phyloP scores from a whole-genome alignment of 2,113 vertebrate genomes.

The Pseudorectes ferrugineus region DNA sequence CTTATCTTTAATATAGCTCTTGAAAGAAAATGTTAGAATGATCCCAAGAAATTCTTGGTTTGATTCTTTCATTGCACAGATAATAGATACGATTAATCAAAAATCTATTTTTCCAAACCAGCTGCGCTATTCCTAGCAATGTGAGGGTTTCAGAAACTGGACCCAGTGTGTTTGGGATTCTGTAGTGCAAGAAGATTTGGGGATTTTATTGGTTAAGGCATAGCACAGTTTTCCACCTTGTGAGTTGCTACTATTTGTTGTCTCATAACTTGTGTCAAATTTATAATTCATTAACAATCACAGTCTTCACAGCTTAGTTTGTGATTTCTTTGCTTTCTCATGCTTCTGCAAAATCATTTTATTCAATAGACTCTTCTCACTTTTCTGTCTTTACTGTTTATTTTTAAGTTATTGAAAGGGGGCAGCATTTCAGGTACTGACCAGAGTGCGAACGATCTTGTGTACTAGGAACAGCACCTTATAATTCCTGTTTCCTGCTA shows the following conservation, averaged over 20 bases:
- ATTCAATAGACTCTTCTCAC: not conserved
- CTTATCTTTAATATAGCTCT: not conserved
- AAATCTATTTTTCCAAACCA: not conserved
- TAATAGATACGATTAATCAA: not conserved
- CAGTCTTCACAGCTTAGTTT: not conserved
- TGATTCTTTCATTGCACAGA: not conserved
- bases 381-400: not conserved
- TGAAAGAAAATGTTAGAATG: not conserved
- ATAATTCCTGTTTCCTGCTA: not conserved
- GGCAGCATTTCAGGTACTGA: not conserved
- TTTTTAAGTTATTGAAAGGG: not conserved
- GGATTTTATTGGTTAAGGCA: not conserved
- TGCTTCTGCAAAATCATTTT: not conserved
- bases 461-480: not conserved
- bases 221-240: not conserved
- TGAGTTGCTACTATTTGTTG: not conserved
- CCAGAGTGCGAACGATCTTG: not conserved
- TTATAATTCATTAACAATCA: slow-evolving; percentile 25
- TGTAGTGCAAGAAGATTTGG: not conserved
- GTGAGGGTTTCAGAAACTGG: not conserved
- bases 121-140: not conserved
- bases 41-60: not conserved
- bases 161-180: not conserved
- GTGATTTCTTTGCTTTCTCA: not conserved
- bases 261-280: not conserved